Conservation (phyloP, 2,888 invertebrate species). For the Cephus rjabovi region DNA sequence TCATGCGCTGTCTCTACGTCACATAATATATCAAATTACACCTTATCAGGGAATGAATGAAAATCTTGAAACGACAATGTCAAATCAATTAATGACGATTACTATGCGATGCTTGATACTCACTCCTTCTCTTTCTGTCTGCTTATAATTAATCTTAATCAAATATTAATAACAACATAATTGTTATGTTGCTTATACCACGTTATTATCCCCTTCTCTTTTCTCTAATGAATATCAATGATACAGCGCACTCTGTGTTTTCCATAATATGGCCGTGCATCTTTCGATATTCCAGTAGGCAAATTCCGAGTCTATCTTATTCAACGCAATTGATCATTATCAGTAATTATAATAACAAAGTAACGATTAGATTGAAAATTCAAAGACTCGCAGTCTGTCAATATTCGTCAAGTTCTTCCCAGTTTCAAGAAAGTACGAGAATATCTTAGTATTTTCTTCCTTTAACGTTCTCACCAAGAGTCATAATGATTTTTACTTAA, state of each 20-base stretch:
- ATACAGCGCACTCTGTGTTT: conserved; percentile 35
- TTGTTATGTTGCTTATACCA: conserved; percentile 47
- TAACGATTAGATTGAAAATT: background rate
- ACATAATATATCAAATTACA: background rate
- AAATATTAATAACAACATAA: conserved; percentile 30
- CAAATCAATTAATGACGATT: conserved; percentile 37
- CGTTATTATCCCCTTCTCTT: conserved; percentile 29
- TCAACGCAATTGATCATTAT: background rate
- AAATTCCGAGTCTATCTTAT: conserved; percentile 14
- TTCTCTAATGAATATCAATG: conserved; percentile 5
- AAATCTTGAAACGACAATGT: conserved; percentile 19
- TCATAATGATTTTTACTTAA: background rate
- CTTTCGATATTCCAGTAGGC: conserved; percentile 10
- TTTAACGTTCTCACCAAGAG: background rate
- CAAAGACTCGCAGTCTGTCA: background rate
- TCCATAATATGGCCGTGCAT: conserved; percentile 15
- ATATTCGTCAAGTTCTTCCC: background rate
- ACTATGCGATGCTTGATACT: conserved; percentile 61
- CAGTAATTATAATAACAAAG: background rate
- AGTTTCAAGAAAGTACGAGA: background rate
- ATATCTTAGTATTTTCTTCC: background rate
- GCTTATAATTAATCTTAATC: conserved; percentile 61
- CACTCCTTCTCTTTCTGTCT: conserved; percentile 67
- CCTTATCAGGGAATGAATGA: conserved; percentile 16
- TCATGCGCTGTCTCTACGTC: conserved; percentile 23